A percentile compares a stretch with the other conserved stretches of the same genome.
phyloP scores from a whole-genome alignment of 2,797 vertebrate species.

The Pipistrellus nathusii region DNA sequence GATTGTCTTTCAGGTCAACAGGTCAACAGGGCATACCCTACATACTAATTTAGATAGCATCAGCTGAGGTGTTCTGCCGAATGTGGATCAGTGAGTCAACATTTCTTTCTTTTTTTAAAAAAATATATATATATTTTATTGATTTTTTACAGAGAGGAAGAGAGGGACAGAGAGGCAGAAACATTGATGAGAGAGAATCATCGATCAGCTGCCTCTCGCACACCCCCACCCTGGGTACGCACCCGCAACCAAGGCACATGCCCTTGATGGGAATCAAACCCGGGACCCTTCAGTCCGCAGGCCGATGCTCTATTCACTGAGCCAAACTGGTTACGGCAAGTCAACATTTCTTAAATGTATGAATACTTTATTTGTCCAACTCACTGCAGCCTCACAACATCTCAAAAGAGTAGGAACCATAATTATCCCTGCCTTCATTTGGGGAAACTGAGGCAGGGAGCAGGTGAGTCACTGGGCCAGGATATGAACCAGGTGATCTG shows the following conservation, averaged over 20 bases:
- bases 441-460: not conserved
- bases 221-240: too few relatives aligned
- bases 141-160: too few relatives aligned
- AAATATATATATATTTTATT: too few relatives aligned
- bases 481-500: not conserved
- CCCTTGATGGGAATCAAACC: too few relatives aligned
- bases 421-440: not conserved
- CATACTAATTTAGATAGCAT: not conserved
- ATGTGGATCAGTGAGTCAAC: not conserved
- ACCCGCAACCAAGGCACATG: too few relatives aligned
- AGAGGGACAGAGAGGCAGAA: too few relatives aligned
- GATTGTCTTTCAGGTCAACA: not conserved
- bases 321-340: not conserved
- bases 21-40: not conserved
- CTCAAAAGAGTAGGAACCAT: not conserved
- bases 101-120: not conserved
- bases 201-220: too few relatives aligned
- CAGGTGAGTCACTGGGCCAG: not conserved
- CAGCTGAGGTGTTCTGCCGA: not conserved
- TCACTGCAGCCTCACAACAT: not conserved
- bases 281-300: too few relatives aligned
- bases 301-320: too few relatives aligned
- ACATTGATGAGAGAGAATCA: too few relatives aligned
- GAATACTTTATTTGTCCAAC: not conserved
- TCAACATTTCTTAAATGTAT: not conserved